These are phyloP conservation scores for Priocnemis perturbator DNA, from an alignment of 2,888 invertebrate genomes.

Conservation along the genomic window DNA sequence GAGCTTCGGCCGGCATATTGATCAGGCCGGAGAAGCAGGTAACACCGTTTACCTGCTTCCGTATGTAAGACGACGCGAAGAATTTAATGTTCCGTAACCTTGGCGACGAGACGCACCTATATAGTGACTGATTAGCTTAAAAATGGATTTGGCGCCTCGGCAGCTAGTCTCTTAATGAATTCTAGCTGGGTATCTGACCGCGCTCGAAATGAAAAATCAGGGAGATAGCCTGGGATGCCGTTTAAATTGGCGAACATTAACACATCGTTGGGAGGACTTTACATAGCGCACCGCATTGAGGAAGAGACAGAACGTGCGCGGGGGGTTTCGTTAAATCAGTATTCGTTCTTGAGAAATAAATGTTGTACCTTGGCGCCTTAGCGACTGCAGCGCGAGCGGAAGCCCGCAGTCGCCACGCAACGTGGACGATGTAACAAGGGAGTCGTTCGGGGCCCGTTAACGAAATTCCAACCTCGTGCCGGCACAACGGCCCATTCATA, in stretches of 20 bases:
- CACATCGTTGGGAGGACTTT: too few relatives aligned
- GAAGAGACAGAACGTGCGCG: too few relatives aligned
- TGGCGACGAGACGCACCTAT: slow-evolving; percentile 39
- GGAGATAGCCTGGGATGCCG: too few relatives aligned
- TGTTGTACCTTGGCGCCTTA: neutral
- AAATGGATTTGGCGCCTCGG: slow-evolving; percentile 47
- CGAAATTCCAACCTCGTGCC: slow-evolving; percentile 45
- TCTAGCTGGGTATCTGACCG: neutral
- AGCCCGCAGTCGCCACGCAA: neutral
- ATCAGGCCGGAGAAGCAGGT: slow-evolving; percentile 24
- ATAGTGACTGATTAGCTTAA: slow-evolving; percentile 49
- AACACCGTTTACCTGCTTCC: slow-evolving; percentile 25
- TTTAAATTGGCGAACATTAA: too few relatives aligned
- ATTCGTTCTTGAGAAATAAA: too few relatives aligned
- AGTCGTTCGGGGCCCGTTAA: slow-evolving; percentile 38
- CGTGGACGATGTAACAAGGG: slow-evolving; percentile 10
- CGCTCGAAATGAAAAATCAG: too few relatives aligned
- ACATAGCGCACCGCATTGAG: too few relatives aligned
- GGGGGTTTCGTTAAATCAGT: too few relatives aligned
- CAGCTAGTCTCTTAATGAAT: slow-evolving; percentile 10
- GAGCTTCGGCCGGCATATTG: slow-evolving; percentile 34
- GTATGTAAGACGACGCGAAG: slow-evolving; percentile 36
- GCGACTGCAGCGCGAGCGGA: slow-evolving; percentile 19
- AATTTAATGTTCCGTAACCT: slow-evolving; percentile 25
- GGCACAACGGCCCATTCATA: slow-evolving; percentile 38